Evolutionary conservation across 2,888 invertebrate genomes (phyloP), one percentile per base, ranked within the genome.

Genomic region (Koerneria pararmatus): DNA sequence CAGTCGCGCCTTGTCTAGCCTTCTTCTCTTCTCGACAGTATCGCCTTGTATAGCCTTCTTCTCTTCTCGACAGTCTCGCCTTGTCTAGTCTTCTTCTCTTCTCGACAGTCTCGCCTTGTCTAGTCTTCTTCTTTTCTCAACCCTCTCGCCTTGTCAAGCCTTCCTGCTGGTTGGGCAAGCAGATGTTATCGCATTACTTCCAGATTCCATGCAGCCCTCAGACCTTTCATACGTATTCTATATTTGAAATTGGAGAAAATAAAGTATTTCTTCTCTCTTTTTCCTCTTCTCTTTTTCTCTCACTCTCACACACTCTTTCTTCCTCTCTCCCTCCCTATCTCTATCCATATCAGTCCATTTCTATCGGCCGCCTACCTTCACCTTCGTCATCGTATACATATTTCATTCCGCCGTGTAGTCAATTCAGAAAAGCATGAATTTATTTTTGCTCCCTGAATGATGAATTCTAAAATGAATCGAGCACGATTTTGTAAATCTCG

Each of bases 251-350:
- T 15, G 53, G 53, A 53, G 22, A 24, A 24, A 53, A 24, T 15
- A 24, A 53, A 24, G 53, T 11, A 53, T 15, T 11, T 32, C 34
- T 32, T 31, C 59, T 24, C 59, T 41, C 35, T 35, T 27, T 37
- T 41, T 59, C 56, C 32, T 32, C 27, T 32, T 56, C 59, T 34
- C 59, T 24, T 41, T 59, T 41, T 59, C 41, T 24, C 59, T n/a
- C 11, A 27, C 59, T 24, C 37, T 59, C 59, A n/a, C 37, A 19
- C 24, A 19, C 41, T 15, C 24, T 22, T 22, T 22, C 27, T 6
- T 41, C 59, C 6, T 41, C 11, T 19, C 59, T 37, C 37, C 37
- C 6, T 35, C 11, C 8, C 27, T 31, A 15, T 8, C 56, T 27
- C 31, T 6, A 29, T 56, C n/a, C n/a, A n/a, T n/a, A n/a, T n/a